These are phyloP conservation scores for Orientallactaga sibirica DNA, from an alignment of 2,797 vertebrate genomes.

Conservation along the genomic window DNA sequence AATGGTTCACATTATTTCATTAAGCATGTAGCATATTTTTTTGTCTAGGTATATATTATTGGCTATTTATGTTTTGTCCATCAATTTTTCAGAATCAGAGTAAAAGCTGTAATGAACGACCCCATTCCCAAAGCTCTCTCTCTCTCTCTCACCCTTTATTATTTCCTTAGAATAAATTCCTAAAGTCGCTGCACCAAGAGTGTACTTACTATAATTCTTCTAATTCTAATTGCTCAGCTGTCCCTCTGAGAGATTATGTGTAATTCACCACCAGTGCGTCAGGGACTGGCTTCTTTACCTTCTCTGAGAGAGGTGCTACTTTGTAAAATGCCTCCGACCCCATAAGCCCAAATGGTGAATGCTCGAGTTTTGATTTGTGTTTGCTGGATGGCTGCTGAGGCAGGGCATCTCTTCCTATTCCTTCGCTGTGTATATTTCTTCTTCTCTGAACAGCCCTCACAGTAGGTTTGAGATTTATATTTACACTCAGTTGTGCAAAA, in stretches of 20 bases:
- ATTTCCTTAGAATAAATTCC: not conserved
- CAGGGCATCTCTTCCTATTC: not conserved
- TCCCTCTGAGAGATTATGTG: not conserved
- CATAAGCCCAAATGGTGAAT: not conserved
- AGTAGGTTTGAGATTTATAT: constrained; percentile 46
- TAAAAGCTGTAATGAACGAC: not conserved
- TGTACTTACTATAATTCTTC: not conserved
- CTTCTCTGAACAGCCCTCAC: constrained; percentile 49
- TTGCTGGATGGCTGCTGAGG: not conserved
- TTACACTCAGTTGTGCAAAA: constrained; percentile 11
- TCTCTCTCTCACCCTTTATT: not conserved
- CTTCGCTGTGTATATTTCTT: constrained; percentile 18
- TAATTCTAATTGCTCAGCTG: not conserved
- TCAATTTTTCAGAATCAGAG: not conserved
- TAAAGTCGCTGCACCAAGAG: not conserved
- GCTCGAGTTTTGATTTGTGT: constrained; percentile 22
- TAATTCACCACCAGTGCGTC: not conserved
- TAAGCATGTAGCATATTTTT: not conserved
- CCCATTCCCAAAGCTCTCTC: not conserved
- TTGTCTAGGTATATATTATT: not conserved
- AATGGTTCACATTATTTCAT: constrained; percentile 9
- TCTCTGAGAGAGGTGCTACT: not conserved
- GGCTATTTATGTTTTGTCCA: not conserved
- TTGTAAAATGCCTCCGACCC: not conserved
- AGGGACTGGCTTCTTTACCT: constrained; percentile 8